These are phyloP conservation scores for Octodon degus DNA, from an alignment of 2,113 vertebrate species.

Conservation along the genomic window DNA sequence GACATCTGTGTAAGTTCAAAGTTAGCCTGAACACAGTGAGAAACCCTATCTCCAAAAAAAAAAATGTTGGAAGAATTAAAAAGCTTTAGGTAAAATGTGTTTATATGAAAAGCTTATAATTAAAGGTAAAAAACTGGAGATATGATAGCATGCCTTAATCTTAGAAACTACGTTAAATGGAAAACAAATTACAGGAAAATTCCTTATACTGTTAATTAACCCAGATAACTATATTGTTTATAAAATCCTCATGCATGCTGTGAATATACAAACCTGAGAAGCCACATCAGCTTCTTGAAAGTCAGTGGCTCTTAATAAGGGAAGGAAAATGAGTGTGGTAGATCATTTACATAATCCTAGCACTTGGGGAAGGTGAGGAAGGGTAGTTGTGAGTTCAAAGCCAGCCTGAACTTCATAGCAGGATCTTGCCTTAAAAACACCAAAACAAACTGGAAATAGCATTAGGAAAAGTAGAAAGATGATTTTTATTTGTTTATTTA, in stretches of 20 bases:
- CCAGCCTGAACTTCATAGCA: neutral
- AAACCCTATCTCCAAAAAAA: neutral
- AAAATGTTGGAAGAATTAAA: neutral
- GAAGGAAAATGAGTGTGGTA: neutral
- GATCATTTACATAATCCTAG: neutral
- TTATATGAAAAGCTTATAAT: neutral
- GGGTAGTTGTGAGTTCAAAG: neutral
- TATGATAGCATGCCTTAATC: neutral
- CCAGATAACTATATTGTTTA: neutral
- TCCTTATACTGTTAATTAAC: neutral
- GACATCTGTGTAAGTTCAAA: neutral
- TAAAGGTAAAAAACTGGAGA: conserved; percentile 24
- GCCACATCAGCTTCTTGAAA: neutral
- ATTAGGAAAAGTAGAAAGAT: neutral
- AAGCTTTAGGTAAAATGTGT: neutral
- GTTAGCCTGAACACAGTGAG: neutral
- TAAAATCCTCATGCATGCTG: neutral
- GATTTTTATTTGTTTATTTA: neutral
- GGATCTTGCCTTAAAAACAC: neutral
- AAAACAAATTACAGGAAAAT: neutral
- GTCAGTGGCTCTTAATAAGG: conserved; percentile 17
- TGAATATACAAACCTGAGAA: conserved; percentile 19
- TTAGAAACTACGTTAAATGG: conserved; percentile 23
- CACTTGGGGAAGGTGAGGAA: neutral
- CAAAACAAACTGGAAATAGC: neutral